Evolutionary conservation across 2,797 vertebrate genomes (phyloP), one percentile per base, ranked within the genome.

Genomic region (Sphenodon punctatus): DNA sequence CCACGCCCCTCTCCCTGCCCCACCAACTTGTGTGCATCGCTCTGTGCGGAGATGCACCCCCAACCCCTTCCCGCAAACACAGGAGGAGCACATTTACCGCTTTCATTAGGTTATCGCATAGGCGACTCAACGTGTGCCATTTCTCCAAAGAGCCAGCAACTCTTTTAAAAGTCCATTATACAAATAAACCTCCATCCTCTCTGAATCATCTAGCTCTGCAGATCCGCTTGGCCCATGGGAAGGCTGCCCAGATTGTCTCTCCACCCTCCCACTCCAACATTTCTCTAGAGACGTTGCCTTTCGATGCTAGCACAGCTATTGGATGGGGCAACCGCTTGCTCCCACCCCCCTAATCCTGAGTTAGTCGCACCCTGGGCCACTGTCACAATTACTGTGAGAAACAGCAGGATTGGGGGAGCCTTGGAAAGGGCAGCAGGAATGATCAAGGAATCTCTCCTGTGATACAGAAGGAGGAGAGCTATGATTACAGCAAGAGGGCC

Each of bases 171-270:
- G 56, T 46, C 73, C 60, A 16, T 85, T 84, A 32, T 67, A 74
- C 89, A 66, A 81, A 74, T 45, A 63, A 14, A 22, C 19, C n/a
- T 45, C 25, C 42, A 80, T 49, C 20, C 59, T 74, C 61, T 89
- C 79, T 89, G 87, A 92, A 77, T 87, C 88, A 82, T 78, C 75
- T 65, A 83, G 90, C 89, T 69, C 76, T 78, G 84, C 2, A 15
- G 73, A 85, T 89, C 86, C 81, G 65, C 75, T 70, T 68, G 84
- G 83, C 92, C 75, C 60, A 59, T 1, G 89, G 89, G 88, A 86
- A 76, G 59, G 80, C 78, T 90, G 89, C 88, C 90, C 87, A 70
- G 77, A 5, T 72, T 73, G 60, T 32, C 27, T 67, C 42, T 13
- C 12, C 27, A 9, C 32, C n/a, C n/a, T n/a, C 25, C 17, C 22